phyloP scores from a whole-genome alignment of 2,888 invertebrate species.

The Yponomeuta sedellus region DNA sequence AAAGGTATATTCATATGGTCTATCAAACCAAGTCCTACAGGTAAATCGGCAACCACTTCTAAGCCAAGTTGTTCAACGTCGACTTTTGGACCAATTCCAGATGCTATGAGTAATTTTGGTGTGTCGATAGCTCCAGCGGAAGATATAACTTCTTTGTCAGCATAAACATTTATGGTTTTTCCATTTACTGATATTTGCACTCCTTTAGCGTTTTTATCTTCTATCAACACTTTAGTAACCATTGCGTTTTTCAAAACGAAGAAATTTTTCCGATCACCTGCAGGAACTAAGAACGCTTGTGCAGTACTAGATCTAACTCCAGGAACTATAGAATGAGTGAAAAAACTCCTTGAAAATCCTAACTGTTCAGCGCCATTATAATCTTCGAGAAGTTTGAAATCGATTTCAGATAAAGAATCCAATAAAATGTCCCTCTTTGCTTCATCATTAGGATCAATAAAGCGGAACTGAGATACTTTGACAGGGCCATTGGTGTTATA shows the following conservation, averaged over 20 bases:
- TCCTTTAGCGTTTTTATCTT: constrained; percentile 14
- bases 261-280: constrained; percentile 25
- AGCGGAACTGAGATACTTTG: not conserved
- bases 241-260: constrained; percentile 15
- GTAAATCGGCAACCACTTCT: constrained; percentile 16
- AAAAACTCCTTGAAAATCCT: not conserved
- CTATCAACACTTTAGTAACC: constrained; percentile 13
- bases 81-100: constrained; percentile 18
- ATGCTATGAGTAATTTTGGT: constrained; percentile 19
- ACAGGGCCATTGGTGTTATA: not conserved
- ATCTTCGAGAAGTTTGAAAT: not conserved
- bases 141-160: constrained; percentile 16
- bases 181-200: constrained; percentile 1
- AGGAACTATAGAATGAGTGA: not conserved
- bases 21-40: constrained; percentile 17
- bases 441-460: not conserved
- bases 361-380: constrained; percentile 14
- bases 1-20: constrained; percentile 18
- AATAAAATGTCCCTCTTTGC: not conserved
- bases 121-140: constrained; percentile 17
- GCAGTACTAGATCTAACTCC: constrained; percentile 9
- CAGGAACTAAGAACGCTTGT: constrained; percentile 6
- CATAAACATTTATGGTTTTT: constrained; percentile 14
- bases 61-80: constrained; percentile 13
- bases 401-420: not conserved